Conservation (phyloP, 2,888 invertebrate species). For the Lydus trimaculatus region DNA sequence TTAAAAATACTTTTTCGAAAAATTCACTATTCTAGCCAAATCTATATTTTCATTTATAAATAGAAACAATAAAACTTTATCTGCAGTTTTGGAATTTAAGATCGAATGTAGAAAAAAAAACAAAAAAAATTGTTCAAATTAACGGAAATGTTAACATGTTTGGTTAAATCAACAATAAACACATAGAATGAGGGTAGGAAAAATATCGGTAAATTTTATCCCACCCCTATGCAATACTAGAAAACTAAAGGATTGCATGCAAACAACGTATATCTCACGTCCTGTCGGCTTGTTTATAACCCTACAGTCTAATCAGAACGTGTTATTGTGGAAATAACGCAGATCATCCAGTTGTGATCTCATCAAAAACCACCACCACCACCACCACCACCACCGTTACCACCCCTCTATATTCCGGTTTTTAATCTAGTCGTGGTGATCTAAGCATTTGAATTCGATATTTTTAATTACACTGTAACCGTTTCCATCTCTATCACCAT, state of each 20-base stretch:
- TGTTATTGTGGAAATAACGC: conserved; percentile 48
- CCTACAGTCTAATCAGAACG: conserved; percentile 44
- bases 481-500: conserved; percentile 15
- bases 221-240: not conserved
- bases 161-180: not conserved
- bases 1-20: too few species aligned
- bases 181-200: not conserved
- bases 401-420: conserved; percentile 29
- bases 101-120: not conserved
- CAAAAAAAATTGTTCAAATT: not conserved
- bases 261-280: conserved; percentile 41
- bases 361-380: conserved; percentile 32
- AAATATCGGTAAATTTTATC: not conserved
- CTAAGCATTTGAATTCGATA: conserved; percentile 35
- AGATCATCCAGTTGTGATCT: conserved; percentile 46
- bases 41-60: too few species aligned
- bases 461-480: conserved; percentile 40
- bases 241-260: conserved; percentile 33
- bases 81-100: not conserved
- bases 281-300: conserved; percentile 41
- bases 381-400: conserved; percentile 9
- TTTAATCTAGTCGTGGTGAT: conserved; percentile 37
- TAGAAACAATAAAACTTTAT: too few species aligned
- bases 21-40: too few species aligned
- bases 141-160: not conserved